Base-by-base conservation (phyloP, 2,888 invertebrate genomes). In the Neuroscelio doddi region DNA sequence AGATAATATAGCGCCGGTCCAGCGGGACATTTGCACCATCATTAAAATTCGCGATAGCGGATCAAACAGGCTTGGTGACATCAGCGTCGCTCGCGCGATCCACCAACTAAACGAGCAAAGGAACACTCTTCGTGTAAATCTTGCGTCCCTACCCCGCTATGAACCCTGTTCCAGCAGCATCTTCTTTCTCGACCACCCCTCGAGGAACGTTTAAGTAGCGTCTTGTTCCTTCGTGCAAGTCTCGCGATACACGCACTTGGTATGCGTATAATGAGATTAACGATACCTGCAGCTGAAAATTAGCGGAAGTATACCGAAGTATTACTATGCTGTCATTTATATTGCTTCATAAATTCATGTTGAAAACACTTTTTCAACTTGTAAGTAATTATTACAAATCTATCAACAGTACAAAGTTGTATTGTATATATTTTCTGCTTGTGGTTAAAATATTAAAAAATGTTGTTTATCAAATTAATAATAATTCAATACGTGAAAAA, bases 21-120 rank as follows among this genome's bases (percentile, higher is more conserved):
- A 73, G 69, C 76, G 76, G 76, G 80, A 82, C 84, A 83, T 83
- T 84, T 83, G 84, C 84, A 84, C 80, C 84, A 78, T 84, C 84
- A 83, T 84, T 84, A 84, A 84, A 84, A 83, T 84, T 83, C 83
- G 84, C 83, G 84, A 84, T 84, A 84, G 81, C 79, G 78, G 80
- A 84, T 84, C 84, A 81, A 83, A 83, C 83, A 80, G 80, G 80
- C 77, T 73, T 78, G 77, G 79, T 81, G 82, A 82, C 83, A 83
- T 82, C 81, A 81, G 79, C 82, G 81, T 79, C 79, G 79, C 80
- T 82, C 78, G 78, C 81, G 76, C 79, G 78, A 74, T 73, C 72
- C 75, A 68, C 77, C 78, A 79, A 78, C 82, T 80, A 81, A 82
- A 81, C 82, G 80, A 80, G 80, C 77, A 75, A 72, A 67, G 50